Evolutionary conservation across 2,888 invertebrate genomes (phyloP).

Genomic region (Philereme transversata): DNA sequence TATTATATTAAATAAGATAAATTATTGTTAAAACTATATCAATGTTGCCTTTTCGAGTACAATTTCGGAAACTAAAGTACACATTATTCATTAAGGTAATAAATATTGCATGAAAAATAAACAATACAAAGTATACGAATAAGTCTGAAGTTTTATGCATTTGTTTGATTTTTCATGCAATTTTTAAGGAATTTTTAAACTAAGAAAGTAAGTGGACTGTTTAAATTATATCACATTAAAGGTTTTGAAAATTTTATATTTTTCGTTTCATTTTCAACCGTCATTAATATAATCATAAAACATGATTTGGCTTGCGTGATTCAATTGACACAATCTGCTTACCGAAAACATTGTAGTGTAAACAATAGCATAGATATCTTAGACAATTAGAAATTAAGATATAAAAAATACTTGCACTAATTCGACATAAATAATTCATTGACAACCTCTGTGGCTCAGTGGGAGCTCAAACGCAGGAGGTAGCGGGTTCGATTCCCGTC

Average conservation of each 20-base stretch:
- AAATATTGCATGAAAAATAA: slow-evolving; percentile 12
- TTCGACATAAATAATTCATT: not conserved
- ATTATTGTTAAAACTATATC: not conserved
- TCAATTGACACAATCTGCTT: slow-evolving; percentile 79
- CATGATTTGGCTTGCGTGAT: slow-evolving; percentile 55
- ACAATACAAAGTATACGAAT: slow-evolving; percentile 2
- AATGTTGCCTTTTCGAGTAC: slow-evolving; percentile 59
- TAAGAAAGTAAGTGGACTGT: slow-evolving; percentile 76
- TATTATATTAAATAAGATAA: not conserved
- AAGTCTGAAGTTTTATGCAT: slow-evolving; percentile 35
- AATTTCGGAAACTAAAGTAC: slow-evolving; percentile 42
- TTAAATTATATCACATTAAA: slow-evolving; percentile 78
- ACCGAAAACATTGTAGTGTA: slow-evolving; percentile 46
- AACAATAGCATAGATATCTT: slow-evolving; percentile 14
- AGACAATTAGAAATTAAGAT: not conserved
- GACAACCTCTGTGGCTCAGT: no score
- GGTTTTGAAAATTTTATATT: slow-evolving; percentile 51
- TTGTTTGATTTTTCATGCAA: slow-evolving; percentile 44
- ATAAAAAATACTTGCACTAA: not conserved
- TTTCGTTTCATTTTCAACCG: slow-evolving; percentile 64
- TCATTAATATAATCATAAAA: slow-evolving; percentile 41
- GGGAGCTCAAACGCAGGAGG: no score
- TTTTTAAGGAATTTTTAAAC: slow-evolving; percentile 37
- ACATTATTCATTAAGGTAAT: slow-evolving; percentile 11
- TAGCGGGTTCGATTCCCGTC: no score